These are phyloP conservation scores for Drosophila neotestacea DNA, from an alignment of 2,888 invertebrate genomes.

Conservation along the genomic window DNA sequence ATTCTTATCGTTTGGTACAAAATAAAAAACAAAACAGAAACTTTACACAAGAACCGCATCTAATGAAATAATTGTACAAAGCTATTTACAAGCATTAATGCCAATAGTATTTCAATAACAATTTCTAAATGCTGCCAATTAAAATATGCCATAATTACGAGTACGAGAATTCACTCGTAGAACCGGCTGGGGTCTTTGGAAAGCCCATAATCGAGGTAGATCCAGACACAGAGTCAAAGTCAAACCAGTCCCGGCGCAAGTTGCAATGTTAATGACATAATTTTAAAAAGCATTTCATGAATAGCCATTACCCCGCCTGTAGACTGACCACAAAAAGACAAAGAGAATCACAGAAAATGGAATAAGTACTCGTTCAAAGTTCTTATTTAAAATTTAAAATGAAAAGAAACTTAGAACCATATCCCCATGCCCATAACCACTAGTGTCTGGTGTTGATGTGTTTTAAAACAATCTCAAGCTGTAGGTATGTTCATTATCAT, in stretches of 20 bases:
- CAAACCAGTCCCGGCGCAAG: slow-evolving; percentile 62
- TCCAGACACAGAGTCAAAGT: slow-evolving; percentile 6
- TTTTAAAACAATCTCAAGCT: slow-evolving; percentile 23
- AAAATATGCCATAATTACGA: slow-evolving; percentile 77
- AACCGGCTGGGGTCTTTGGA: slow-evolving; percentile 33
- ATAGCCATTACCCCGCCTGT: slow-evolving; percentile 47
- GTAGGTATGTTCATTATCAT: slow-evolving; percentile 2
- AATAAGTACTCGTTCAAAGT: slow-evolving; percentile 23
- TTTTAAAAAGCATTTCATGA: slow-evolving; percentile 73
- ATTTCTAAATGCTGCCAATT: slow-evolving; percentile 64
- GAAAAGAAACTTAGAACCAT: slow-evolving; percentile 21
- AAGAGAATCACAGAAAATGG: slow-evolving; percentile 5
- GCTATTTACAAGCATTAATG: slow-evolving; percentile 75
- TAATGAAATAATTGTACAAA: slow-evolving; percentile 72
- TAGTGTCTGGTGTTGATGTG: slow-evolving; percentile 21
- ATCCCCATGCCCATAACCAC: slow-evolving; percentile 10
- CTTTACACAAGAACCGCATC: slow-evolving; percentile 29
- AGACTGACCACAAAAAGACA: slow-evolving; percentile 1
- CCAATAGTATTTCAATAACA: slow-evolving; percentile 64
- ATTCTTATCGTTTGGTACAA: background rate
- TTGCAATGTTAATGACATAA: slow-evolving; percentile 79
- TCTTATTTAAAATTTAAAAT: slow-evolving; percentile 47
- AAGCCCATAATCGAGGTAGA: slow-evolving; percentile 8
- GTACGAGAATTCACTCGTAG: slow-evolving; percentile 20
- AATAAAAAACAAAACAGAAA: slow-evolving; percentile 6